phyloP scores from a whole-genome alignment of 2,888 invertebrate species.

The Unio delphinus region DNA sequence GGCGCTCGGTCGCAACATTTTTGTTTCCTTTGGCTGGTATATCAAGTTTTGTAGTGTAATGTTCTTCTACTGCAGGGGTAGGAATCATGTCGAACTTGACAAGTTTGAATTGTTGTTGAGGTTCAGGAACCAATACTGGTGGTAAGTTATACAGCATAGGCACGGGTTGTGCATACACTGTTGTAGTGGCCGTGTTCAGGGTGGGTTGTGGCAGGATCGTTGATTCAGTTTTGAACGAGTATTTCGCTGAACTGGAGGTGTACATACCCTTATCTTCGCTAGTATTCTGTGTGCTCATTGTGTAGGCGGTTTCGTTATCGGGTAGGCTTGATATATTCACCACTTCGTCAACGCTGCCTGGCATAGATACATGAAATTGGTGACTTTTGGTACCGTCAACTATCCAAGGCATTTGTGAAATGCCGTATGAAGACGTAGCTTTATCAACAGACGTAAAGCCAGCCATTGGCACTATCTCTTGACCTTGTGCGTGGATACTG shows the following conservation, averaged over 20 bases:
- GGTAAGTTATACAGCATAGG: conserved; percentile 15
- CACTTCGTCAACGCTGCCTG: conserved; percentile 15
- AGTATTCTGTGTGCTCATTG: neutral
- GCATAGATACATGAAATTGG: conserved; percentile 18
- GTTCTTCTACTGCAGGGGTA: conserved; percentile 11
- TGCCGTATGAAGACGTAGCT: no score
- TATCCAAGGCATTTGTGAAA: conserved; percentile 27
- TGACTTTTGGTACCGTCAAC: conserved; percentile 30
- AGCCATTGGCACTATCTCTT: no score
- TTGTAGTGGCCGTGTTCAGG: no score
- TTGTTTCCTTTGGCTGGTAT: conserved; percentile 9
- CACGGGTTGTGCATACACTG: conserved; percentile 7
- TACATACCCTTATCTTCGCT: neutral
- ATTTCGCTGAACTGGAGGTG: conserved; percentile 18
- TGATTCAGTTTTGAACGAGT: conserved; percentile 33
- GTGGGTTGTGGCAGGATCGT: conserved; percentile 7
- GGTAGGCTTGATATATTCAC: conserved; percentile 16
- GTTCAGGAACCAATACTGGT: conserved; percentile 17
- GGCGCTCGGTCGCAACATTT: conserved; percentile 24
- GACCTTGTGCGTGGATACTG: no score
- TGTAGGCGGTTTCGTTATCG: conserved; percentile 2
- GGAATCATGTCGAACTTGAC: conserved; percentile 40
- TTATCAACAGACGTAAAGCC: no score
- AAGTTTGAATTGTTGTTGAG: conserved; percentile 29
- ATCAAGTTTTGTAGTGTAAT: conserved; percentile 10